Conservation (phyloP, 2,888 invertebrate genomes). For the Lasioglossum marginatum region DNA sequence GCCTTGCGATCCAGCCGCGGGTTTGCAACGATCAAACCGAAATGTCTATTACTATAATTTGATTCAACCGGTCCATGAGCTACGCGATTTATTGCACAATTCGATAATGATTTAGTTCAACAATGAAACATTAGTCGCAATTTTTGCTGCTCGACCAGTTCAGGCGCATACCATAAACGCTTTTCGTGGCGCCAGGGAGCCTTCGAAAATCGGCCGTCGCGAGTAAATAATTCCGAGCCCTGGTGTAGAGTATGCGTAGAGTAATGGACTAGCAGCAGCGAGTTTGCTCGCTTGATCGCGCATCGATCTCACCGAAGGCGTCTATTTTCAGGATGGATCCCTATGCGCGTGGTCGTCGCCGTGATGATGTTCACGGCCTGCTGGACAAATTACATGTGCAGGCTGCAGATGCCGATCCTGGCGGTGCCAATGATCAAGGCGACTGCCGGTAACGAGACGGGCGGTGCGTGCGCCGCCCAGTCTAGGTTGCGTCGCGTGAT, state of each 20-base stretch:
- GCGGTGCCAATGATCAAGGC: slow-evolving; percentile 78
- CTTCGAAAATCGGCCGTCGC: too few species aligned
- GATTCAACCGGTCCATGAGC: not conserved
- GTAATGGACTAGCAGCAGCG: not conserved
- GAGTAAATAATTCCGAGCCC: too few species aligned
- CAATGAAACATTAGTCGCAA: too few species aligned
- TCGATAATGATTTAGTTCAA: too few species aligned
- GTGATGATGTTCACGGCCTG: slow-evolving; percentile 91
- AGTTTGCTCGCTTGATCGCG: not conserved
- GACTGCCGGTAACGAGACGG: not conserved
- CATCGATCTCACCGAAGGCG: not conserved
- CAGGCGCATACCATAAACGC: too few species aligned
- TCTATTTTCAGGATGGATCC: slow-evolving; percentile 83
- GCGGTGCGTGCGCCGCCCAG: slow-evolving; percentile 14
- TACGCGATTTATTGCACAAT: too few species aligned
- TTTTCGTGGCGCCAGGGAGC: too few species aligned
- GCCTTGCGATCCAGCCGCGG: not conserved
- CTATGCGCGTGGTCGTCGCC: slow-evolving; percentile 86
- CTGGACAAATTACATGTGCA: slow-evolving; percentile 90
- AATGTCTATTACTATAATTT: not conserved
- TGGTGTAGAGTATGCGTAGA: too few species aligned
- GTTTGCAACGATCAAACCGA: not conserved
- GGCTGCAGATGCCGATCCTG: slow-evolving; percentile 90
- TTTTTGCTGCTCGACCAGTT: too few species aligned
- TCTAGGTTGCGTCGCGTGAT: slow-evolving; percentile 40